phyloP scores from a whole-genome alignment of 2,113 vertebrate species.

The Leucoraja erinaceus region DNA sequence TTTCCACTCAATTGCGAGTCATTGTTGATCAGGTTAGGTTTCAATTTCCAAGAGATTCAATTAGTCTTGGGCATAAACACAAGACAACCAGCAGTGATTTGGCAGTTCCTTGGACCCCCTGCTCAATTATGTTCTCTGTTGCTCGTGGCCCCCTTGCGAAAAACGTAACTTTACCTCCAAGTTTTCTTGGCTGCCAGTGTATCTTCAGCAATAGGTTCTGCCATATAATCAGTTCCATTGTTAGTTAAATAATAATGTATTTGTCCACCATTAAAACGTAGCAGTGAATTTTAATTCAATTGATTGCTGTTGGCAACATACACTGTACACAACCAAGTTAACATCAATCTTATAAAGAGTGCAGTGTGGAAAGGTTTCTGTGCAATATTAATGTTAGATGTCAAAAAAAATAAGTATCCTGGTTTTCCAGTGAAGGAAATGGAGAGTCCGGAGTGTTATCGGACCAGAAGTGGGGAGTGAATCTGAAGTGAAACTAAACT shows the following conservation, averaged over 20 bases:
- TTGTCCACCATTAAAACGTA: neutral
- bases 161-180: neutral
- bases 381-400: neutral
- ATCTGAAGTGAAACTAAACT: neutral
- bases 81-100: neutral
- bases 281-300: neutral
- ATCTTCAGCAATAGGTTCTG: neutral
- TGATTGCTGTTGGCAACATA: neutral
- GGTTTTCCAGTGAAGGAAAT: neutral
- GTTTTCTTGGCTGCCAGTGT: neutral
- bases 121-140: neutral
- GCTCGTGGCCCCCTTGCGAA: neutral
- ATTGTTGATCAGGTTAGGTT: neutral
- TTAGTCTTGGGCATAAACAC: neutral
- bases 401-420: neutral
- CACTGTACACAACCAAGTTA: neutral
- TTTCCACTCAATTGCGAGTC: neutral
- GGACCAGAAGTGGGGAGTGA: neutral
- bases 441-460: neutral
- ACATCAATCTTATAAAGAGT: neutral
- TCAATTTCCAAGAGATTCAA: neutral
- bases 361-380: neutral
- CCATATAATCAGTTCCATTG: neutral
- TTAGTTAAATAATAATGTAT: constrained; percentile 16
- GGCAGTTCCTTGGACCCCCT: neutral